A percentile compares a stretch with the other conserved stretches of the same genome.
Evolutionary conservation across 1,140 invertebrate genomes (phyloP).

Genomic region (Lepidurus couesii): DNA sequence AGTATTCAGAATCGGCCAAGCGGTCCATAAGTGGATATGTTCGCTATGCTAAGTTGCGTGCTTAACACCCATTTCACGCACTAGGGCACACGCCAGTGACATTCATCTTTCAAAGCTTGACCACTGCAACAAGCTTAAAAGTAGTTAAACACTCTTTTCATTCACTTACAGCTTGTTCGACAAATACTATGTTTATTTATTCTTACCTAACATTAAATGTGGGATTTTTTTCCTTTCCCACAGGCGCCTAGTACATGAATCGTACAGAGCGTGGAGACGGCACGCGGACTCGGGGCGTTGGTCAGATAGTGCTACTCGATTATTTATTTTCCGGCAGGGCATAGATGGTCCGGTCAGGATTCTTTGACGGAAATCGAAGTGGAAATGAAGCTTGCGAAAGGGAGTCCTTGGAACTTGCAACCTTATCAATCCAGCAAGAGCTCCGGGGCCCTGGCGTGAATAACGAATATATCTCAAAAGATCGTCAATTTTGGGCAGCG

Average conservation of each 20-base stretch:
- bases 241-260: too few species aligned
- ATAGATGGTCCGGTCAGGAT: background rate
- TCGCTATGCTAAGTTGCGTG: constrained; percentile 18
- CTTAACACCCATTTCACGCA: constrained; percentile 21
- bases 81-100: constrained; percentile 16
- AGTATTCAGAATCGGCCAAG: background rate
- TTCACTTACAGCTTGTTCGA: background rate
- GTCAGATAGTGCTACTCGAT: background rate
- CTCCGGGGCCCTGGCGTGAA: too few species aligned
- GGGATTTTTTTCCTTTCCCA: too few species aligned
- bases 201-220: too few species aligned
- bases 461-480: too few species aligned
- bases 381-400: background rate
- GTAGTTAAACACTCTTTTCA: constrained; percentile 5
- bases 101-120: constrained; percentile 4
- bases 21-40: constrained; percentile 13
- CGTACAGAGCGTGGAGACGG: background rate
- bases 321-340: background rate
- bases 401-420: too few species aligned
- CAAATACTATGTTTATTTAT: background rate
- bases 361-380: background rate
- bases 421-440: too few species aligned
- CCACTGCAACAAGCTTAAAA: constrained; percentile 8
- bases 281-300: constrained; percentile 2
- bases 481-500: too few species aligned